Conservation (phyloP, 2,113 vertebrate species). For the Pterocles gutturalis region DNA sequence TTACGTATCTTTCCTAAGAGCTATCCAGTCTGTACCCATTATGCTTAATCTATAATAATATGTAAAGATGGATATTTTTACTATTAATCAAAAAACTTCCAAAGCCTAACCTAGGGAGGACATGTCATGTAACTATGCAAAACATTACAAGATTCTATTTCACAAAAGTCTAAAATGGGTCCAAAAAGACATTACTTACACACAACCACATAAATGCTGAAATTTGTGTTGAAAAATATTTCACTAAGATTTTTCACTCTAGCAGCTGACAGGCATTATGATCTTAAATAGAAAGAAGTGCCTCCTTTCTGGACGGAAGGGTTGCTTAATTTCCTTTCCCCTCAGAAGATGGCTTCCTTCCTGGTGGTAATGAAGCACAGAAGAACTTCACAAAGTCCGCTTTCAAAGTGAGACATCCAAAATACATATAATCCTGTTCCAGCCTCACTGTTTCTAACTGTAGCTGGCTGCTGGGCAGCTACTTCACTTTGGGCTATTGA, state of each 20-base stretch:
- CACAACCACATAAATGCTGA: neutral
- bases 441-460: neutral
- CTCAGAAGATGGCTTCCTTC: neutral
- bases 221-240: neutral
- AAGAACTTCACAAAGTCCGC: neutral
- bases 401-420: neutral
- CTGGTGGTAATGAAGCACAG: neutral
- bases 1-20: neutral
- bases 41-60: neutral
- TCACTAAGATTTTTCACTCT: neutral
- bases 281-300: neutral
- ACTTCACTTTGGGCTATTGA: constrained; percentile 26
- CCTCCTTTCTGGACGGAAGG: neutral
- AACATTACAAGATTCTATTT: neutral
- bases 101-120: neutral
- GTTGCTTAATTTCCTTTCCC: neutral
- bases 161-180: neutral
- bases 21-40: neutral
- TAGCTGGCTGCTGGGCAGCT: neutral
- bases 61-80: neutral
- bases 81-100: neutral
- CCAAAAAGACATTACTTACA: neutral
- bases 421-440: neutral
- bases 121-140: accelerated
- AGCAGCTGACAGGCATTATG: neutral